Percentiles rank a stretch among this genome's conserved stretches.
These are phyloP conservation scores for Acromyrmex heyeri DNA, from an alignment of 1,140 invertebrate genomes.

Conservation along the genomic window DNA sequence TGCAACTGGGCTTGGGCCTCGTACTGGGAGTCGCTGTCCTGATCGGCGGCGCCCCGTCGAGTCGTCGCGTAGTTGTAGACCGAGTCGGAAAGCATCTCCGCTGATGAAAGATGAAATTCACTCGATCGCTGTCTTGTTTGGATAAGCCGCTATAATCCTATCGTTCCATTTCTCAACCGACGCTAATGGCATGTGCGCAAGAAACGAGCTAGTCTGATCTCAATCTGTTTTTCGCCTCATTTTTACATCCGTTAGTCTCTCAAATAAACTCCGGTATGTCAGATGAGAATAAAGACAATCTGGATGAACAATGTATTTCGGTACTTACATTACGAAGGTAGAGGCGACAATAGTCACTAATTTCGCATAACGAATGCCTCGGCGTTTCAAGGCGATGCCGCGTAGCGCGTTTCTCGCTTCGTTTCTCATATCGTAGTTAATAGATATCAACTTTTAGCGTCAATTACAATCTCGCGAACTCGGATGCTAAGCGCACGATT, in stretches of 20 bases:
- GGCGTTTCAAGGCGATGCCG: slow-evolving; percentile 37
- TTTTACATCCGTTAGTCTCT: neutral
- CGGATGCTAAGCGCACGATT: slow-evolving; percentile 54
- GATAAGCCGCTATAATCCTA: slow-evolving; percentile 24
- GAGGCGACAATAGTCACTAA: slow-evolving; percentile 56
- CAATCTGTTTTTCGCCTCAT: slow-evolving; percentile 6
- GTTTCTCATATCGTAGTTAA: slow-evolving; percentile 61
- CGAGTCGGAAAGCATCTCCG: slow-evolving; percentile 87
- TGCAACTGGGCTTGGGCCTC: slow-evolving; percentile 82
- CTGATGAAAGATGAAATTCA: slow-evolving; percentile 74
- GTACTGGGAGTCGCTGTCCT: slow-evolving; percentile 85
- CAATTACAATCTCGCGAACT: slow-evolving; percentile 69
- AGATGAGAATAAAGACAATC: neutral
- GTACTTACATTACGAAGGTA: slow-evolving; percentile 27
- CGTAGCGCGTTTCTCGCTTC: slow-evolving; percentile 24
- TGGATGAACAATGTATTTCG: neutral
- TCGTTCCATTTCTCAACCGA: slow-evolving; percentile 21
- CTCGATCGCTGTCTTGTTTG: slow-evolving; percentile 38
- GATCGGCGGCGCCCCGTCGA: slow-evolving; percentile 83
- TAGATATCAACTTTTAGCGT: slow-evolving; percentile 72
- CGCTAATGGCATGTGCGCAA: slow-evolving; percentile 7
- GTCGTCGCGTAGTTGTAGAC: slow-evolving; percentile 86
- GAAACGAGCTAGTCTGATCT: neutral
- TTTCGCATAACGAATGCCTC: slow-evolving; percentile 32
- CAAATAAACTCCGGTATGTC: neutral